Evolutionary conservation across 2,113 vertebrate species (phyloP), one percentile per base, ranked within the genome.

Genomic region (Egretta garzetta): DNA sequence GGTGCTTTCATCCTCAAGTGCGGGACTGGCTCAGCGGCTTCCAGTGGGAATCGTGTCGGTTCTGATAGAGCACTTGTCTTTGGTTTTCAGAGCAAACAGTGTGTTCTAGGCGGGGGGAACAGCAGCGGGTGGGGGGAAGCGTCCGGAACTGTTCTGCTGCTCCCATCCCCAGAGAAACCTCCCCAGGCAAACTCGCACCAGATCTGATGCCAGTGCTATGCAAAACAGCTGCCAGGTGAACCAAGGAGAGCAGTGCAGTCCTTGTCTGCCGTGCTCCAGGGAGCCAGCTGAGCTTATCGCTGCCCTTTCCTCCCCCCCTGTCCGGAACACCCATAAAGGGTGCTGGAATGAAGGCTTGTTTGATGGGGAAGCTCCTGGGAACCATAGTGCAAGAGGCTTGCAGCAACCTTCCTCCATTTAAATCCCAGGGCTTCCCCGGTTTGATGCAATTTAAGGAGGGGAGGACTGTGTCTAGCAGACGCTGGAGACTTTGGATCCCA

Each of bases 151-250:
- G 97, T 83, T 86, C 80, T 66, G 47, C 64, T 85, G 81, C 95
- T 98, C 96, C 94, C 97, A 98, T 96, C 94, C 96, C 97, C 96
- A 98, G 98, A 98, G 97, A 98, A 98, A 96, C 86, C 93, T 98
- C 98, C 98, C 96, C 97, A 92, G 98, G 98, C 98, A 92, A 97
- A 97, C 96, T 98, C 97, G 92, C 96, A 97, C 73, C 97, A 97
- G 93, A 80, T 90, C 60, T 86, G 93, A 91, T 98, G 97, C 98
- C 98, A 98, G 92, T 81, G 73, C 91, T 96, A 98, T 98, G 98
- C 96, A 98, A 98, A 98, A 89, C 90, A 98, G 95, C 96, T 91
- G 88, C 85, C 89, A 94, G 96, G 94, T 91, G 92, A 96, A 90
- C 24, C 94, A 45, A 91, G 96, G 96, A 68, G 96, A 97, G 95